Percentiles rank a stretch among this genome's conserved stretches.
Conservation (phyloP, 2,113 vertebrate species). For the Erinaceus europaeus region DNA sequence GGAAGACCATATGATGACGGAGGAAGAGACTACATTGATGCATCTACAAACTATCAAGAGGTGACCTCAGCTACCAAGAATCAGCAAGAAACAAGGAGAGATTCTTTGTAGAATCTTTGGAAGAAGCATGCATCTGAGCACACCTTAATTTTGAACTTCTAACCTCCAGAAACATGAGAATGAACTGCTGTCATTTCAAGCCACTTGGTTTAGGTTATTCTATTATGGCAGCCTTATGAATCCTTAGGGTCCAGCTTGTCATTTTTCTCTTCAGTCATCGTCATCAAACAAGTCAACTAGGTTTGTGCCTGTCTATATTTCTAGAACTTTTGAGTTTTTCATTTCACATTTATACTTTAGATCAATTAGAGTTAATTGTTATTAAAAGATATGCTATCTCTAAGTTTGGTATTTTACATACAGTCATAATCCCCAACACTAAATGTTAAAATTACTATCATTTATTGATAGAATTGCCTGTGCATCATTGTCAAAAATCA, state of each 20-base stretch:
- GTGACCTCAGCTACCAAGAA: background rate
- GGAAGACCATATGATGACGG: background rate
- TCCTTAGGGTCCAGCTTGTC: background rate
- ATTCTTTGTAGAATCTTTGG: no score
- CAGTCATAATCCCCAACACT: background rate
- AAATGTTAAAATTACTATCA: background rate
- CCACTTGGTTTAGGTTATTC: background rate
- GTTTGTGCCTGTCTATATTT: background rate
- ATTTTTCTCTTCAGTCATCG: background rate
- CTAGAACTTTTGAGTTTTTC: background rate
- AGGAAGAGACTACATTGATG: background rate
- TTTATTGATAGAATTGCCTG: background rate
- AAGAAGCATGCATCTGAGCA: background rate
- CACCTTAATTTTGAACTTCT: background rate
- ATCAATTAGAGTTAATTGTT: conserved; percentile 1
- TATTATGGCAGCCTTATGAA: background rate
- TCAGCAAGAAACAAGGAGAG: background rate
- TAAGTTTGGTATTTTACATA: background rate
- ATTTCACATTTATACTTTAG: background rate
- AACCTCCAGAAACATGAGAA: background rate
- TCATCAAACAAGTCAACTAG: background rate
- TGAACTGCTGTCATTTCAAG: background rate
- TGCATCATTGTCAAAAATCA: background rate
- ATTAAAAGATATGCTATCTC: background rate
- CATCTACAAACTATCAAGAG: background rate